Conservation (phyloP, 2,888 invertebrate genomes). For the Callyntrura sp. region DNA sequence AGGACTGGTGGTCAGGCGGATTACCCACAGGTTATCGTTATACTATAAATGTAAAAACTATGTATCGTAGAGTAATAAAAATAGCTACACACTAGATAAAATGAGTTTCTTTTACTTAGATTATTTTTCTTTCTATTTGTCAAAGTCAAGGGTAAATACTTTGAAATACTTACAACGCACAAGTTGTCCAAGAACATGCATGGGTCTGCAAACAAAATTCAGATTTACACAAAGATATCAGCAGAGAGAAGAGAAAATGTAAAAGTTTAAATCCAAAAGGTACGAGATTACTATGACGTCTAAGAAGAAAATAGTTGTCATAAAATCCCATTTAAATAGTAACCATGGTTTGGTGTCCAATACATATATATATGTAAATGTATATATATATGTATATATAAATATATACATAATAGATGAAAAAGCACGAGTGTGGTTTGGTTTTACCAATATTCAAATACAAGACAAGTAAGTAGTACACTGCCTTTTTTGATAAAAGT, state of each 20-base stretch:
- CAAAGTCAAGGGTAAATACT: conserved; percentile 37
- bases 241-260: conserved; percentile 33
- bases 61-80: neutral
- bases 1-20: neutral
- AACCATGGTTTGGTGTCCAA: neutral
- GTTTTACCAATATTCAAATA: neutral
- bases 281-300: conserved; percentile 6
- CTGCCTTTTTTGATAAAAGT: neutral
- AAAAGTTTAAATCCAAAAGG: conserved; percentile 1
- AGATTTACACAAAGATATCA: conserved; percentile 49
- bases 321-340: conserved; percentile 14
- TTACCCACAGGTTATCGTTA: neutral
- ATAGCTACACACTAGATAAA: conserved; percentile 33
- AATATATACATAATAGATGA: no score
- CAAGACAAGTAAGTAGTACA: conserved; percentile 1
- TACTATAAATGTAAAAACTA: neutral
- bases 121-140: neutral
- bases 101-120: neutral
- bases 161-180: conserved; percentile 93
- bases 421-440: no score
- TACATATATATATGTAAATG: no score
- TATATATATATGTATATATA: no score
- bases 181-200: conserved; percentile 96
- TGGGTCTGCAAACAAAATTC: conserved; percentile 88
- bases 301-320: conserved; percentile 11